Evolutionary conservation across 2,113 vertebrate genomes (phyloP), one percentile per base, ranked within the genome.

Genomic region (Martes martes): DNA sequence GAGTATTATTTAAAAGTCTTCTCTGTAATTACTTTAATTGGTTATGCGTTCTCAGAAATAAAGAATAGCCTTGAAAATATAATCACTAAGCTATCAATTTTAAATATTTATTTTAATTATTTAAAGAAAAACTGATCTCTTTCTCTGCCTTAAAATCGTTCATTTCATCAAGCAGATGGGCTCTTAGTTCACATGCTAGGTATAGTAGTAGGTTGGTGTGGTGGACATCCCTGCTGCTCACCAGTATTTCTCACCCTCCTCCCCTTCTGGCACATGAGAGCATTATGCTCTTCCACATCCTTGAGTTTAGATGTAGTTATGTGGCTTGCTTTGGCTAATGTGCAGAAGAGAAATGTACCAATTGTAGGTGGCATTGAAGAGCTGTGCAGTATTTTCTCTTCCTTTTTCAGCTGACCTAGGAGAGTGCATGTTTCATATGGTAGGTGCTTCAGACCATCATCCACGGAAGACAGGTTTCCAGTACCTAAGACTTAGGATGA

Each of bases 61-160:
- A 80, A 80, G 16, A 80, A 39, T 65, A 81, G 42, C 31, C 31
- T 86, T 90, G 90, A 93, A 93, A 93, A 91, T 81, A 80, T 50
- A 80, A n/a, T 33, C 67, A 78, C 67, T 67, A 50, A 39, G 21
- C 31, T 73, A 84, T 81, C 21, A 57, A 74, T 74, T 86, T 93
- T 85, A 74, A 86, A 47, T 81, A 33, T 65, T 85, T 74, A 73
- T 63, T 89, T 80, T 42, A 73, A 89, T 86, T 76, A 86, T 57
- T 73, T 89, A 50, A 93, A 16, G 36, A 47, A 81, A 57, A 65
- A 18, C 33, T 23, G 39, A 28, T 47, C 0, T 59, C 47, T 93
- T 81, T 95, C 45, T 71, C 42, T 82, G 28, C 42, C 28, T 78
- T n/a, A 63, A 21, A 4, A 28, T 73, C 65, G 19, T 81, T 57